Evolutionary conservation across 2,888 invertebrate species (phyloP).

Genomic region (Phytoseiulus persimilis): DNA sequence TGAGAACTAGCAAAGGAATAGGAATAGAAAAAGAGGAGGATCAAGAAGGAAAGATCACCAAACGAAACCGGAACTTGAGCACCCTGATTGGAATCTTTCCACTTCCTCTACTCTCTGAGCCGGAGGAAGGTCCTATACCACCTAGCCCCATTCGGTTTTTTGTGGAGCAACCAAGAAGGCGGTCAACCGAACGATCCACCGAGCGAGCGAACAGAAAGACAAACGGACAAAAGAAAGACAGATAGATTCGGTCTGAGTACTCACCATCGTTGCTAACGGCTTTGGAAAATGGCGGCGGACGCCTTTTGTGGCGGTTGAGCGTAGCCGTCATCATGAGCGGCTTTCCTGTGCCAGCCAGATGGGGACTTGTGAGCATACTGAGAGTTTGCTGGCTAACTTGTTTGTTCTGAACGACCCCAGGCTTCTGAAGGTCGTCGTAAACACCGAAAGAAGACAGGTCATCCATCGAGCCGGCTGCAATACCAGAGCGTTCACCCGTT

Average conservation of each 20-base stretch:
- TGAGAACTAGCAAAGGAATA: not conserved
- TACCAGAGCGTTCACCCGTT: not conserved
- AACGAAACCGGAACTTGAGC: not conserved
- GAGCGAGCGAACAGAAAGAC: not conserved
- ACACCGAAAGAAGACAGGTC: conserved; percentile 33
- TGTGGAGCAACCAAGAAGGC: not conserved
- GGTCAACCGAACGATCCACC: not conserved
- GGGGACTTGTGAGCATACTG: conserved; percentile 27
- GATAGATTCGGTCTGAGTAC: not conserved
- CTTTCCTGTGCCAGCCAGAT: conserved; percentile 16
- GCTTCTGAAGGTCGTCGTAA: conserved; percentile 35
- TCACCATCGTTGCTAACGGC: conserved; percentile 34
- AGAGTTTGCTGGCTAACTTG: conserved; percentile 36
- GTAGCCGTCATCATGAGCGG: conserved; percentile 37
- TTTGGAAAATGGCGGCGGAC: conserved; percentile 34
- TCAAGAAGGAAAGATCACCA: not conserved
- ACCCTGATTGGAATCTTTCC: not conserved
- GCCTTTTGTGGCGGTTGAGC: conserved; percentile 24
- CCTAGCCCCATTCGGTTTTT: not conserved
- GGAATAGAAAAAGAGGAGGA: not conserved
- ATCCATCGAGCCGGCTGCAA: conserved; percentile 35
- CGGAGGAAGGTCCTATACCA: not conserved
- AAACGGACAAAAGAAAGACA: not conserved
- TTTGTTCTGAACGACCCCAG: conserved; percentile 16
- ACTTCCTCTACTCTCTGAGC: not conserved